Conservation (phyloP, 2,888 invertebrate genomes). For the Drosophila meridionalis region DNA sequence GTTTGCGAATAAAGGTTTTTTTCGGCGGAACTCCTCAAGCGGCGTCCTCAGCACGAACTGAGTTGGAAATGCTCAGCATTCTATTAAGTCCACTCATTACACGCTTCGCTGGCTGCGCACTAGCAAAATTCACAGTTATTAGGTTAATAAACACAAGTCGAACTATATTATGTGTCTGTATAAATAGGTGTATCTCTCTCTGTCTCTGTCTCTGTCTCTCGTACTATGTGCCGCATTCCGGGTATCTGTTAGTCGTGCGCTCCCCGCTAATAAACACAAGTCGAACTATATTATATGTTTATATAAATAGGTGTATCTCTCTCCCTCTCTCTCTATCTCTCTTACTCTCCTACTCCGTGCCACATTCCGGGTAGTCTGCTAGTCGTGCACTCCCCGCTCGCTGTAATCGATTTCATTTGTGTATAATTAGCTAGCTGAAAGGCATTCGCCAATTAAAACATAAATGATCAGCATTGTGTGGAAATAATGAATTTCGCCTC, state of each 20-base stretch:
- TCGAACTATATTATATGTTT: too few species aligned
- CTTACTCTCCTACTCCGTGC: too few species aligned
- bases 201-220: too few species aligned
- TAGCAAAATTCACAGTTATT: neutral
- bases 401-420: neutral
- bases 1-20: constrained; percentile 1
- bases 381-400: too few species aligned
- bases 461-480: neutral
- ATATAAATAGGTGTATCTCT: neutral
- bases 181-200: too few species aligned
- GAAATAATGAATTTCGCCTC: neutral
- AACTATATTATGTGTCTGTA: too few species aligned
- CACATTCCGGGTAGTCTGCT: too few species aligned
- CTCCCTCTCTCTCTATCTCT: too few species aligned
- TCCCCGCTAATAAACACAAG: neutral
- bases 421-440: neutral
- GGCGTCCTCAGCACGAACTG: neutral
- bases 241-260: too few species aligned
- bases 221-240: too few species aligned
- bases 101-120: neutral
- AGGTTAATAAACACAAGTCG: neutral
- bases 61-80: constrained; percentile 4
- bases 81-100: constrained; percentile 12
- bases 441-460: constrained; percentile 1
- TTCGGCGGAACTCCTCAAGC: neutral